These are phyloP conservation scores for Phenganax stokvisi DNA, from an alignment of 92 coral and sea anemone genomes.

Conservation along the genomic window DNA sequence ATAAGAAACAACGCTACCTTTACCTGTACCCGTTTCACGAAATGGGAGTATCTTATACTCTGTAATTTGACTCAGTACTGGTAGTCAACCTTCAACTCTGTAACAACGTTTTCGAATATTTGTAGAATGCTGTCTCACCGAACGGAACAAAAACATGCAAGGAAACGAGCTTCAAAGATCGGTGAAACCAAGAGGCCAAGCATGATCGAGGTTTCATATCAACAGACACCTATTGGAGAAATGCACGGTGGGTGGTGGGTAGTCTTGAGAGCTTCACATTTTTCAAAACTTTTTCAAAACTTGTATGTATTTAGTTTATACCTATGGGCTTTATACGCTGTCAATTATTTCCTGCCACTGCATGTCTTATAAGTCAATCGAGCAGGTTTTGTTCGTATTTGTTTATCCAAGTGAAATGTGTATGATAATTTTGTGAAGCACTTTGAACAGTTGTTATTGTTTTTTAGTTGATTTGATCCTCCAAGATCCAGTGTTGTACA, in stretches of 20 bases:
- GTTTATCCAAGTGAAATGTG: background rate
- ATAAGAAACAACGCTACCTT: too few species aligned
- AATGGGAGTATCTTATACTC: background rate
- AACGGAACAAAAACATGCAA: conserved; percentile 33
- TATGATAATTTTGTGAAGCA: background rate
- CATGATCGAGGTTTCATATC: conserved; percentile 84
- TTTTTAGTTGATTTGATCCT: conserved; percentile 66
- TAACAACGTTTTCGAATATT: background rate
- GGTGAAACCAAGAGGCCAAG: conserved; percentile 39
- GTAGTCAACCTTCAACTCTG: background rate
- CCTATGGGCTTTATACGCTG: background rate
- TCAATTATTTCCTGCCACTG: background rate
- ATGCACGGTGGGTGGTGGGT: conserved; percentile 38
- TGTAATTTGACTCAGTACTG: background rate
- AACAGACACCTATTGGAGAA: conserved; percentile 68
- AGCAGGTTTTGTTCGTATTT: too few species aligned
- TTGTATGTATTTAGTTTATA: background rate
- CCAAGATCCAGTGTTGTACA: conserved; percentile 79
- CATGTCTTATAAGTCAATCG: too few species aligned
- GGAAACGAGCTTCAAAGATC: conserved; percentile 25
- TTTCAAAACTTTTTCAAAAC: background rate
- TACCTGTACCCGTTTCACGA: too few species aligned
- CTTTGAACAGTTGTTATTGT: background rate
- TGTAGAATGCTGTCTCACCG: conserved; percentile 29
- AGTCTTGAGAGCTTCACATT: background rate